Evolutionary conservation across 2,888 invertebrate species (phyloP).

Genomic region (Drosophila algonquin): DNA sequence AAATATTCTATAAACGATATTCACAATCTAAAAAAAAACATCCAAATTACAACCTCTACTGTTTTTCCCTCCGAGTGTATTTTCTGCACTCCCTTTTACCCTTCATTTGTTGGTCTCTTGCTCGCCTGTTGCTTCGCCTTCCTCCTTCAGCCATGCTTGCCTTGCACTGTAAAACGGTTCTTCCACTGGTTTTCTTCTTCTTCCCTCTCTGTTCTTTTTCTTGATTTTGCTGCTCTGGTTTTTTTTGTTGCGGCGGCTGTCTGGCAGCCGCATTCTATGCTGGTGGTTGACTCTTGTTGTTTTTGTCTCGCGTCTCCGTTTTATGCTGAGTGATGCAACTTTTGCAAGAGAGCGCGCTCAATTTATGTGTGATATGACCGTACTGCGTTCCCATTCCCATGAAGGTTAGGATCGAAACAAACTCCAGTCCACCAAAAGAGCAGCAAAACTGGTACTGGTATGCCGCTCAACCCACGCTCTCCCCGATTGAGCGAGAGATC

Average conservation of each 20-base stretch:
- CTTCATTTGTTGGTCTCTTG: slow-evolving; percentile 23
- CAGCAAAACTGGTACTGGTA: slow-evolving; percentile 35
- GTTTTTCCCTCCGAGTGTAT: slow-evolving; percentile 19
- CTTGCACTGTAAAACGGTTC: slow-evolving; percentile 54
- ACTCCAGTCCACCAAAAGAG: slow-evolving; percentile 1
- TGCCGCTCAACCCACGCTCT: slow-evolving; percentile 54
- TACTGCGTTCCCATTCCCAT: slow-evolving; percentile 25
- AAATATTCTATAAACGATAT: not conserved
- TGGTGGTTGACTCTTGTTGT: slow-evolving; percentile 81
- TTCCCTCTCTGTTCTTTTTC: slow-evolving; percentile 41
- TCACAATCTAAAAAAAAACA: not conserved
- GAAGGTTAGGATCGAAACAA: slow-evolving; percentile 24
- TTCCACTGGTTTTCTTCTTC: slow-evolving; percentile 42
- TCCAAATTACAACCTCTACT: not conserved
- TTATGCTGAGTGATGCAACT: slow-evolving; percentile 76
- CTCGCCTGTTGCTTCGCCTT: not conserved
- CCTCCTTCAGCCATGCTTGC: slow-evolving; percentile 14
- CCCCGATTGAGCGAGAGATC: not conserved
- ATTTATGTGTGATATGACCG: slow-evolving; percentile 37
- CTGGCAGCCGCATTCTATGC: slow-evolving; percentile 78
- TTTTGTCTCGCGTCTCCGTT: slow-evolving; percentile 58
- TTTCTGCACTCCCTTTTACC: slow-evolving; percentile 32
- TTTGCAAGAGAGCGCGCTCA: slow-evolving; percentile 25
- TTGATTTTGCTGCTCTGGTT: slow-evolving; percentile 37
- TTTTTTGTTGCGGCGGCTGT: slow-evolving; percentile 41